These are phyloP conservation scores for Diachasmimorpha longicaudata DNA, from an alignment of 1,140 invertebrate genomes.

Conservation along the genomic window DNA sequence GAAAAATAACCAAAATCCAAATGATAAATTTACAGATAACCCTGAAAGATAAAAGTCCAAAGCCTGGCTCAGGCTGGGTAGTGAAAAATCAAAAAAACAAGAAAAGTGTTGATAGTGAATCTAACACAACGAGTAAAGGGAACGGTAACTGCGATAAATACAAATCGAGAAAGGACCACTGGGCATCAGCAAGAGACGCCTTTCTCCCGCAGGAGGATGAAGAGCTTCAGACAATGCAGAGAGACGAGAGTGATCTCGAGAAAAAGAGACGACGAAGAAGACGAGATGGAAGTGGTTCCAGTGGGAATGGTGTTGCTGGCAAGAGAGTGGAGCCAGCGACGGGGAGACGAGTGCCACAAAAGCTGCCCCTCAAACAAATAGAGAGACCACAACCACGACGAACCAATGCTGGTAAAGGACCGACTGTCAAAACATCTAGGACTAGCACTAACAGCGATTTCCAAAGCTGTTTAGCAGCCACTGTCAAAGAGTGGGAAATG, in stretches of 20 bases:
- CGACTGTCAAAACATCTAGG: conserved; percentile 36
- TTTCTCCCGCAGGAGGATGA: conserved; percentile 52
- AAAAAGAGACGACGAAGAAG: conserved; percentile 44
- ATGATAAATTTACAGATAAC: conserved; percentile 43
- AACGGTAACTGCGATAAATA: conserved; percentile 46
- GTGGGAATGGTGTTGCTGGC: conserved; percentile 32
- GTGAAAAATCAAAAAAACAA: conserved; percentile 51
- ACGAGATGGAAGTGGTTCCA: conserved; percentile 44
- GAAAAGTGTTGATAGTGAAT: conserved; percentile 48
- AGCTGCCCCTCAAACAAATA: conserved; percentile 48
- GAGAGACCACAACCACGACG: conserved; percentile 42
- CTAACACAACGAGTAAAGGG: conserved; percentile 48
- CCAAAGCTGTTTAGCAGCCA: conserved; percentile 37
- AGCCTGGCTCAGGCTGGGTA: conserved; percentile 48
- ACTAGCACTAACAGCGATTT: conserved; percentile 41
- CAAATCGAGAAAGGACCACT: conserved; percentile 56
- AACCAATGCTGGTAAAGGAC: conserved; percentile 24
- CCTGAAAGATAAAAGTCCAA: conserved; percentile 53
- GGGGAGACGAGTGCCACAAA: conserved; percentile 48
- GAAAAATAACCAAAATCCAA: too few species aligned
- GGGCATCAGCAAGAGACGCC: conserved; percentile 56
- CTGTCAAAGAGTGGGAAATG: conserved; percentile 51
- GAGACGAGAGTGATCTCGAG: conserved; percentile 44
- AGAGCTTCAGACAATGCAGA: conserved; percentile 34
- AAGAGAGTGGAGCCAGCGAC: conserved; percentile 35